Percentiles rank a stretch among this genome's conserved stretches.
These are phyloP conservation scores for Liopterus haemorrhoidalis DNA, from an alignment of 2,888 invertebrate species.

Conservation along the genomic window DNA sequence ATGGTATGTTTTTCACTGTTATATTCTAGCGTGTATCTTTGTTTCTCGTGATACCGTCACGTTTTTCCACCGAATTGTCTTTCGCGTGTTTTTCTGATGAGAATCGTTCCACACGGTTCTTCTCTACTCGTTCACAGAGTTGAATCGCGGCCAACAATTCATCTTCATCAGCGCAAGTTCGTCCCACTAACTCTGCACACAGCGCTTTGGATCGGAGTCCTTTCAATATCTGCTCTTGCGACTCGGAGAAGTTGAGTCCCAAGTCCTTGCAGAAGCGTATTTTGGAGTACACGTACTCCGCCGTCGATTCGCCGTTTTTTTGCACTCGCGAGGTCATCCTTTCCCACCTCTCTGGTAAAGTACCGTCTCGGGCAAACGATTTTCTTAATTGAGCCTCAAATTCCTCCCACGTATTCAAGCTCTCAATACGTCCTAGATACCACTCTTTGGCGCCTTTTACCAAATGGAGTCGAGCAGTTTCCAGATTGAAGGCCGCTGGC, in stretches of 20 bases:
- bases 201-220: slow-evolving; percentile 20
- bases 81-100: too few species aligned
- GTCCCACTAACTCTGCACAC: slow-evolving; percentile 14
- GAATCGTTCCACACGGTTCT: background rate
- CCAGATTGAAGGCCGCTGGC: slow-evolving; percentile 14
- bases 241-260: slow-evolving; percentile 10
- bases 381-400: slow-evolving; percentile 12
- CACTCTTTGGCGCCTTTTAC: slow-evolving; percentile 14
- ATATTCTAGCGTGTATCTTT: background rate
- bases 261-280: slow-evolving; percentile 21
- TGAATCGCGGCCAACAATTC: slow-evolving; percentile 17
- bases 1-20: too few species aligned
- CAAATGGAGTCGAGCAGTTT: slow-evolving; percentile 18
- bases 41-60: background rate
- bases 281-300: slow-evolving; percentile 25
- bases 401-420: slow-evolving; percentile 10
- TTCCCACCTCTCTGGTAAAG: slow-evolving; percentile 21
- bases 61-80: too few species aligned
- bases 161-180: slow-evolving; percentile 7
- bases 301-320: slow-evolving; percentile 8
- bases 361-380: slow-evolving; percentile 15
- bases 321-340: slow-evolving; percentile 21
- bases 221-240: slow-evolving; percentile 20
- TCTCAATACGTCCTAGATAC: slow-evolving; percentile 6
- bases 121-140: slow-evolving; percentile 7